Conservation (phyloP, 37 sponge, comb jelly and placozoan species). For the Mnemiopsis leidyi region DNA sequence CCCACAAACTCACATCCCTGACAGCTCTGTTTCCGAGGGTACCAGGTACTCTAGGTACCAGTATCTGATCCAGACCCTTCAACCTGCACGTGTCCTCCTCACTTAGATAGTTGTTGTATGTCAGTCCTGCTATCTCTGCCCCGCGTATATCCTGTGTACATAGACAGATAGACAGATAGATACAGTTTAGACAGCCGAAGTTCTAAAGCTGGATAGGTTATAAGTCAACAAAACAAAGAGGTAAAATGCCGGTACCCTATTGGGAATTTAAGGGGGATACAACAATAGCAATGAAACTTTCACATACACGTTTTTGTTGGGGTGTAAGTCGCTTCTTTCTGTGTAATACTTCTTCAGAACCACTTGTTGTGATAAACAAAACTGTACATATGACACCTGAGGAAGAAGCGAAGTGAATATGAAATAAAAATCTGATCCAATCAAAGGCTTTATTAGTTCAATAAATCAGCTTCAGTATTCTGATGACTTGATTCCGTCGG, state of each 20-base stretch:
- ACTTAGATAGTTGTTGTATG: neutral
- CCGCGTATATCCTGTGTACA: neutral
- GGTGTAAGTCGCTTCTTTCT: slow-evolving; percentile 37
- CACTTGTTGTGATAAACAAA: slow-evolving; percentile 18
- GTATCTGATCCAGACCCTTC: slow-evolving; percentile 4
- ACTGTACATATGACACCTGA: slow-evolving; percentile 31
- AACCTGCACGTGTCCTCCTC: neutral
- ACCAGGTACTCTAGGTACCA: neutral
- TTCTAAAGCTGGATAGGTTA: too few relatives aligned
- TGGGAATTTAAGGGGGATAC: too few relatives aligned
- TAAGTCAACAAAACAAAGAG: too few relatives aligned
- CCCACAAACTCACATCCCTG: slow-evolving; percentile 58
- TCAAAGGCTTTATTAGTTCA: too few relatives aligned
- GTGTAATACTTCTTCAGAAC: neutral
- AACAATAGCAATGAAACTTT: too few relatives aligned
- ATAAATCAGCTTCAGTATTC: too few relatives aligned
- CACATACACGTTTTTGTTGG: slow-evolving; percentile 49
- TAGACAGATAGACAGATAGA: too few relatives aligned
- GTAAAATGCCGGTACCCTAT: too few relatives aligned
- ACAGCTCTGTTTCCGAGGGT: neutral
- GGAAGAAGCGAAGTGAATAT: too few relatives aligned
- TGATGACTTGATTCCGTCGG: too few relatives aligned
- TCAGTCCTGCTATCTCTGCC: neutral
- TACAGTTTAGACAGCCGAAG: too few relatives aligned
- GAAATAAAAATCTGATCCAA: too few relatives aligned